Base-by-base conservation (phyloP, 1,140 invertebrate genomes). In the Cherax quadricarinatus region DNA sequence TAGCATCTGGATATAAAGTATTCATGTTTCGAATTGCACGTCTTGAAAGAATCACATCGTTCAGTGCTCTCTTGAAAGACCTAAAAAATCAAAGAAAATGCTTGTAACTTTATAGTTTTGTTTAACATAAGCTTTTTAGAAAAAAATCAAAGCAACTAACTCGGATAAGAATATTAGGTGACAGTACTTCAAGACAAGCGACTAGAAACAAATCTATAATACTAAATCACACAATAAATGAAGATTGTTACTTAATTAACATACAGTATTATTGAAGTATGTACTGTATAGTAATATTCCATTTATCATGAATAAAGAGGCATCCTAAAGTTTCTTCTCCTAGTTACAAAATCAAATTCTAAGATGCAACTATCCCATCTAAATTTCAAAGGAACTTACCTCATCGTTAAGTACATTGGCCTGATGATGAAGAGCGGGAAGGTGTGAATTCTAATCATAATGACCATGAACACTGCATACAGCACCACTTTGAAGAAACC, bases 1-100 rank as follows among this genome's bases (percentile, higher is more conserved):
- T 99, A 7, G 98, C 99, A 96, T 99, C 98, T 4, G 99, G 99
- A 96, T 99, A 99, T 93, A 99, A 95, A 7, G 98, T 99, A 95
- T 99, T 99, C 98, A 99, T 99, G 94, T 99, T 99, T 94, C 98
- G 97, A 91, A 99, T 99, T 3, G 99, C 99, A 94, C 98, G 96
- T 89, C 99, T 96, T 0, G 99, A 99, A 95, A 99, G 97, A 1
- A 99, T 98, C 12, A 99, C 99, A 96, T 99, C 99, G 94, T 98
- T 99, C 85, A 99, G 97, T 10, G 99, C 98, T 95, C 99, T 99
- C 95, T 99, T 99, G 95, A 99, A 99, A 94, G 98, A 97, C 95
- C 99, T 97, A 94, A n/a, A 95, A 51, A 49, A 24, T 57, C 4
- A 88, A 73, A 62, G 53, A 86, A 88, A 30, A 48, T 48, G n/a